These are phyloP conservation scores for Timema cristinae DNA, from an alignment of 2,888 invertebrate species.

Conservation along the genomic window DNA sequence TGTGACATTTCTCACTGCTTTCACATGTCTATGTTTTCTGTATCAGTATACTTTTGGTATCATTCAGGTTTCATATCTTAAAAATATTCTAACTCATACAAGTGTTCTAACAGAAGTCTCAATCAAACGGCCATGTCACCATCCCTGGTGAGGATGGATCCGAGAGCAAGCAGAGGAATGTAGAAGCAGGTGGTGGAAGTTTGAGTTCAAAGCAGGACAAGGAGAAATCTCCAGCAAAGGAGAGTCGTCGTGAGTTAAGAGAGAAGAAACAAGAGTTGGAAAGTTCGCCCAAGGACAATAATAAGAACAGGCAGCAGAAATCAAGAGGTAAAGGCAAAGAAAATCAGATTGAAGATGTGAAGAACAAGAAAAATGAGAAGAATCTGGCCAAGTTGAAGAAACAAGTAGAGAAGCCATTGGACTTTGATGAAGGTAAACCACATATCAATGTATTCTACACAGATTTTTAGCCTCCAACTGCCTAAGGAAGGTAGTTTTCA, in stretches of 20 bases:
- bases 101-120: slow-evolving; percentile 34
- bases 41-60: too few species aligned
- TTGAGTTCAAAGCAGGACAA: slow-evolving; percentile 21
- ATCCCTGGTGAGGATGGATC: slow-evolving; percentile 31
- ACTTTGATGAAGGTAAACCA: slow-evolving; percentile 62
- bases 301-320: slow-evolving; percentile 43
- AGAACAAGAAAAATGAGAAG: slow-evolving; percentile 60
- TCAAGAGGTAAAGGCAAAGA: slow-evolving; percentile 48
- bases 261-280: slow-evolving; percentile 45
- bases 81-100: too few species aligned
- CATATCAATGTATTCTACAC: too few species aligned
- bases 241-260: slow-evolving; percentile 31
- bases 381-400: slow-evolving; percentile 41
- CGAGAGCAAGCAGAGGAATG: slow-evolving; percentile 20
- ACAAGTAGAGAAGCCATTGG: slow-evolving; percentile 62
- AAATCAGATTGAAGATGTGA: slow-evolving; percentile 42
- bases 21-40: too few species aligned
- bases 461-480: too few species aligned
- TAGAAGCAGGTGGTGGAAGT: neutral
- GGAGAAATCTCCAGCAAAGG: slow-evolving; percentile 32
- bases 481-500: too few species aligned
- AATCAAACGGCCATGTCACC: slow-evolving; percentile 39
- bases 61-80: too few species aligned
- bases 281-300: slow-evolving; percentile 28
- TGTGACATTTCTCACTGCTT: too few species aligned